A percentile compares a stretch with the other conserved stretches of the same genome.
Evolutionary conservation across 2,888 invertebrate genomes (phyloP).

Genomic region (Diploptera punctata): DNA sequence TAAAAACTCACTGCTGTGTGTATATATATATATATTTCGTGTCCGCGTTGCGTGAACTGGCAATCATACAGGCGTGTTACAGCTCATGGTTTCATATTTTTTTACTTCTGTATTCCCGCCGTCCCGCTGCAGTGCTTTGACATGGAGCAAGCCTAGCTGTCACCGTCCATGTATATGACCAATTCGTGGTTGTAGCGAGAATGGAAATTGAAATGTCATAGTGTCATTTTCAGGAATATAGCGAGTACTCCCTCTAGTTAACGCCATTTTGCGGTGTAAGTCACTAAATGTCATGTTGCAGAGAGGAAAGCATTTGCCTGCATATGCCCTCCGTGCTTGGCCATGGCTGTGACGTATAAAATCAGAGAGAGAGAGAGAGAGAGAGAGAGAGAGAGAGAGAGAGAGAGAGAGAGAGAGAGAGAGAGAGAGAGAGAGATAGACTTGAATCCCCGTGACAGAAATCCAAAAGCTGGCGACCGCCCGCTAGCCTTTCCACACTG

Average conservation of each 20-base stretch:
- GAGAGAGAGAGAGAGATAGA: too few relatives aligned
- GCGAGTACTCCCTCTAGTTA: constrained; percentile 32
- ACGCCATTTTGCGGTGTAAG: constrained; percentile 40
- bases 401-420: too few relatives aligned
- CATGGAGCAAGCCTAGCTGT: constrained; percentile 33
- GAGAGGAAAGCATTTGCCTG: background rate
- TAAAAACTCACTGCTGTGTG: background rate
- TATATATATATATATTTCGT: background rate
- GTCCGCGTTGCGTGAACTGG: constrained; percentile 12
- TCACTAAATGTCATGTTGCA: constrained; percentile 39
- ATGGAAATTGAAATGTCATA: constrained; percentile 45
- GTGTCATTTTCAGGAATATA: constrained; percentile 44
- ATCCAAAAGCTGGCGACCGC: constrained; percentile 32
- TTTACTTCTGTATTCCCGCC: background rate
- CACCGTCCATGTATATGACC: constrained; percentile 37
- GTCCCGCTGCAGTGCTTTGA: constrained; percentile 23
- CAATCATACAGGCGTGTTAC: constrained; percentile 22
- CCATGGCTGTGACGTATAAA: constrained; percentile 29
- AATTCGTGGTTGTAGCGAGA: constrained; percentile 38
- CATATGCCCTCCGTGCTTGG: background rate
- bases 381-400: too few relatives aligned
- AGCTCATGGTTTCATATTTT: constrained; percentile 19
- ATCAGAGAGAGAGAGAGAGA: constrained; percentile 17
- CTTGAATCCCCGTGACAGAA: constrained; percentile 35
- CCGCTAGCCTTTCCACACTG: constrained; percentile 32